Conservation (phyloP, 2,797 vertebrate genomes). For the Micropoecilia bifurca region DNA sequence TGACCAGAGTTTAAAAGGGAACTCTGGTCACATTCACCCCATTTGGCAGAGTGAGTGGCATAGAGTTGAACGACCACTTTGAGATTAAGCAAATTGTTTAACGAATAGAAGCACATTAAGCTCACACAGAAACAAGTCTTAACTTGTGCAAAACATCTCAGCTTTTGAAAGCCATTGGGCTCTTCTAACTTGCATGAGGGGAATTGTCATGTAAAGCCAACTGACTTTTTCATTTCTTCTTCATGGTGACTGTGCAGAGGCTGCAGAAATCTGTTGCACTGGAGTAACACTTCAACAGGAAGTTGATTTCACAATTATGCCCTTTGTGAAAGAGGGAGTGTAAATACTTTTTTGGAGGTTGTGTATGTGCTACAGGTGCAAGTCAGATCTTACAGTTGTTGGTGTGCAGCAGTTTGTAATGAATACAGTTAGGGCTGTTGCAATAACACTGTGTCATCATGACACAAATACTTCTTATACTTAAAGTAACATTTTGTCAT, state of each 20-base stretch:
- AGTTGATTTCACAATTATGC: not conserved
- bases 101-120: conserved; percentile 35
- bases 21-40: conserved; percentile 13
- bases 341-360: not conserved
- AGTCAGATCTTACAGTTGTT: not conserved
- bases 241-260: not conserved
- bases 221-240: too few relatives aligned
- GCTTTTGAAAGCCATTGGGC: not conserved
- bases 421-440: not conserved
- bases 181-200: not conserved
- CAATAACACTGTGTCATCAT: not conserved
- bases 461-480: not conserved
- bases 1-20: too few relatives aligned
- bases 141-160: not conserved
- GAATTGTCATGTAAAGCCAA: not conserved
- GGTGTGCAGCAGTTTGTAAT: not conserved
- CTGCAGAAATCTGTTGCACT: not conserved
- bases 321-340: not conserved
- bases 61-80: conserved; percentile 61
- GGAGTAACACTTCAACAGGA: not conserved
- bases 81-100: conserved; percentile 59
- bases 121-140: not conserved
- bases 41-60: conserved; percentile 12
- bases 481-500: not conserved
- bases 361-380: not conserved